A percentile compares a stretch with the other conserved stretches of the same genome.
Evolutionary conservation across 2,888 invertebrate genomes (phyloP).

Genomic region (Aethes cnicana): DNA sequence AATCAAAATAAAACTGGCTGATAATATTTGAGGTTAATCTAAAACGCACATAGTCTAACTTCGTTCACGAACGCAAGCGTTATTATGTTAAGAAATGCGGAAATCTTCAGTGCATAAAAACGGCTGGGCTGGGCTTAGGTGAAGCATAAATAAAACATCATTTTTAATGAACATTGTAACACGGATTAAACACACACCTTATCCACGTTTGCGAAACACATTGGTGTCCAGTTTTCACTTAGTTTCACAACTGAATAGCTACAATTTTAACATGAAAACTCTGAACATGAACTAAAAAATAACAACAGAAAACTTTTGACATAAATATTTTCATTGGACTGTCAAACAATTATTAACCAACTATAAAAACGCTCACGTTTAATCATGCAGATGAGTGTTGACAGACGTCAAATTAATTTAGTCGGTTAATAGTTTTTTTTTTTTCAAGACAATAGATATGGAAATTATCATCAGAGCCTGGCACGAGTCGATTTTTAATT

Average conservation of each 20-base stretch:
- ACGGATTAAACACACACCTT: conserved; percentile 11
- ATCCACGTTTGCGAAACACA: conserved; percentile 13
- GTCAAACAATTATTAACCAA: conserved; percentile 64
- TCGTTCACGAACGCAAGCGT: too few relatives aligned
- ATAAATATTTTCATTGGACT: conserved; percentile 50
- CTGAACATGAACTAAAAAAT: conserved; percentile 8
- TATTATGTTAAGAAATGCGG: background rate
- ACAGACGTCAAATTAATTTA: conserved; percentile 40
- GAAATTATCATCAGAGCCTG: background rate
- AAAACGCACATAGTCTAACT: background rate
- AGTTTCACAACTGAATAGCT: background rate
- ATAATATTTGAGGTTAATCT: background rate
- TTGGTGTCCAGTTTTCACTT: background rate
- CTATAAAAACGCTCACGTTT: conserved; percentile 27
- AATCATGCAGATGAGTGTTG: background rate
- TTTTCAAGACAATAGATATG: conserved; percentile 22
- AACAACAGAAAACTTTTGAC: conserved; percentile 34
- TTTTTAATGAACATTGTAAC: too few relatives aligned
- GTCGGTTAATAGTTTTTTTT: conserved; percentile 37
- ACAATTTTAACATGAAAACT: background rate
- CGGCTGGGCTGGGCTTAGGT: background rate
- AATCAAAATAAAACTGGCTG: background rate
- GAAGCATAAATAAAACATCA: background rate
- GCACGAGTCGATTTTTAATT: background rate
- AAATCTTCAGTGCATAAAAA: background rate